These are phyloP conservation scores for Oriolus oriolus DNA, from an alignment of 2,113 vertebrate species.

Conservation along the genomic window DNA sequence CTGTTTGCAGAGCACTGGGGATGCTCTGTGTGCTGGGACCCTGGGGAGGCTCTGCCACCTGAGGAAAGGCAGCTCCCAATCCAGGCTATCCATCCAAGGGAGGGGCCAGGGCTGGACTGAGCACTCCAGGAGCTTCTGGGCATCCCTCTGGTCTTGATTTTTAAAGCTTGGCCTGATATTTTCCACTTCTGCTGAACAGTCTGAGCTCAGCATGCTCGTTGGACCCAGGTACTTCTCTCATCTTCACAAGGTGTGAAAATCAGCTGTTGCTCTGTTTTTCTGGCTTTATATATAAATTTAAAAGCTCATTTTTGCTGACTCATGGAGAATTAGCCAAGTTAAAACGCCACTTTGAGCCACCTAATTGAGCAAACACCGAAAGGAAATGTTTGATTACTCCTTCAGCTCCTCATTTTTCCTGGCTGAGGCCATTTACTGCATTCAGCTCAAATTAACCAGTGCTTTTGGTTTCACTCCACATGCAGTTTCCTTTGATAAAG, in stretches of 20 bases:
- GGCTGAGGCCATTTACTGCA: not conserved
- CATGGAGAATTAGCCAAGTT: not conserved
- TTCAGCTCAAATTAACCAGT: not conserved
- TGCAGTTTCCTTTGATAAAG: not conserved
- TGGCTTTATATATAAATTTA: not conserved
- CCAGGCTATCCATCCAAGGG: accelerated
- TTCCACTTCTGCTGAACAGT: not conserved
- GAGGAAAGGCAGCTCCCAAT: not conserved
- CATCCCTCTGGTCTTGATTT: not conserved
- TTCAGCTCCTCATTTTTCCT: conserved; percentile 29
- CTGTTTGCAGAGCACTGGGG: accelerated
- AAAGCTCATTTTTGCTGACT: not conserved
- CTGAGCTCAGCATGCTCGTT: accelerated
- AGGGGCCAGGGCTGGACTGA: no score
- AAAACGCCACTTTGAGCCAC: not conserved
- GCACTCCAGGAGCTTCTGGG: not conserved
- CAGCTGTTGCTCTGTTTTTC: not conserved
- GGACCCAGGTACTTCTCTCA: not conserved
- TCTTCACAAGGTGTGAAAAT: not conserved
- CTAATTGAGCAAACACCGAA: not conserved
- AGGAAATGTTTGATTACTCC: conserved; percentile 41
- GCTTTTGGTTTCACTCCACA: conserved; percentile 1
- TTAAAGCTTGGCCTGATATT: not conserved
- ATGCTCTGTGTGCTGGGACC: not conserved
- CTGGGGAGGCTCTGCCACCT: no score